A percentile compares a stretch with the other conserved stretches of the same genome.
phyloP scores from a whole-genome alignment of 2,113 vertebrate genomes.

The Tauraco erythrolophus region DNA sequence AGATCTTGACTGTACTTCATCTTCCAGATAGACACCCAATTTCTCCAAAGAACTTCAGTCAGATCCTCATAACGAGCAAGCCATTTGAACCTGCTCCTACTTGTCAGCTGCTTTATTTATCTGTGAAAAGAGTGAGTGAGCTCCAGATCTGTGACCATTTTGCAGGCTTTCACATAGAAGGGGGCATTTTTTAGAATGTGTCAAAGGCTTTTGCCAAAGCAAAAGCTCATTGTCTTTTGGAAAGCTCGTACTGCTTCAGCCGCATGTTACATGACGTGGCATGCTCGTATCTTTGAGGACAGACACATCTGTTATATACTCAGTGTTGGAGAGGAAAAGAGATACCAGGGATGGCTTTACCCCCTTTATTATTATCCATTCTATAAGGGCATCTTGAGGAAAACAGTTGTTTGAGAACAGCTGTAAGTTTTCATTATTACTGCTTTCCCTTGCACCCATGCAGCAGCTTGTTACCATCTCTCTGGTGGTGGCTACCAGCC shows the following conservation, averaged over 20 bases:
- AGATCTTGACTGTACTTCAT: neutral
- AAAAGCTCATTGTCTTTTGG: neutral
- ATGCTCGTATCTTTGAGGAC: neutral
- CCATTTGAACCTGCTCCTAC: neutral
- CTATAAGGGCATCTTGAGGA: neutral
- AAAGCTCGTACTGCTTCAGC: neutral
- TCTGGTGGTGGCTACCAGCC: neutral
- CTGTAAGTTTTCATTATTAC: neutral
- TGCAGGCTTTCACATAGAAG: neutral
- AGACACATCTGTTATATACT: neutral
- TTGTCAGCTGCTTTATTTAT: neutral
- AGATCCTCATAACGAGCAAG: neutral
- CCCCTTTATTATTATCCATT: too few species aligned
- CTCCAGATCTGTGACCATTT: neutral
- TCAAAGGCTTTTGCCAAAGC: neutral
- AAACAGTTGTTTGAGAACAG: neutral
- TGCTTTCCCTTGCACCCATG: neutral
- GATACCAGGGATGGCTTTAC: neutral
- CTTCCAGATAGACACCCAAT: neutral
- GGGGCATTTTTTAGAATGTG: neutral
- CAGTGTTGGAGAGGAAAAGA: neutral
- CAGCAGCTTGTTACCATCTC: neutral
- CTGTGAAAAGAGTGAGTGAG: neutral
- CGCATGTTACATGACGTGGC: neutral
- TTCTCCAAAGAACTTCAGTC: neutral